Evolutionary conservation across 2,888 invertebrate species (phyloP).

Genomic region (Ditylenchus weischeri): DNA sequence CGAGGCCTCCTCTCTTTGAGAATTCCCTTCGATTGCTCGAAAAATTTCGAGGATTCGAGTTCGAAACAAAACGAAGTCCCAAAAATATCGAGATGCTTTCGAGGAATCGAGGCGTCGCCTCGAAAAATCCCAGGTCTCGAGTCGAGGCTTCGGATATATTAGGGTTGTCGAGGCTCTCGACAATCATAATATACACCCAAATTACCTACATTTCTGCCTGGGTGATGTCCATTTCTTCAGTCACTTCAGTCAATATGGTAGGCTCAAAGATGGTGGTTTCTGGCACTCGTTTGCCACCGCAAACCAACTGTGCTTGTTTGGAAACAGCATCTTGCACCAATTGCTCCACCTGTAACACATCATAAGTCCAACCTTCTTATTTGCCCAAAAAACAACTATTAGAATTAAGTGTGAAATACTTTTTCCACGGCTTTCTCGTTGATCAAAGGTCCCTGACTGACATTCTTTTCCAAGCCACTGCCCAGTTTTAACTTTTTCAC

Average conservation of each 20-base stretch:
- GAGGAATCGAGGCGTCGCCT: too few relatives aligned
- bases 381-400: background rate
- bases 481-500: conserved; percentile 75
- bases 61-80: too few relatives aligned
- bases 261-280: conserved; percentile 73
- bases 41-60: too few relatives aligned
- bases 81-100: too few relatives aligned
- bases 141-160: too few relatives aligned
- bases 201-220: conserved; percentile 72
- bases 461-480: conserved; percentile 71
- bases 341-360: conserved; percentile 65
- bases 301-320: conserved; percentile 71
- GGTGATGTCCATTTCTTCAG: conserved; percentile 76
- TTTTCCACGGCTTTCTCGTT: conserved; percentile 80
- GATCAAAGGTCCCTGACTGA: conserved; percentile 85
- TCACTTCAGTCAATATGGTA: conserved; percentile 78
- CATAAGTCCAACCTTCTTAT: background rate
- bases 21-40: too few relatives aligned
- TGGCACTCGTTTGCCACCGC: conserved; percentile 43
- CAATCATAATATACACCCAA: too few relatives aligned
- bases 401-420: conserved; percentile 60
- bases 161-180: too few relatives aligned
- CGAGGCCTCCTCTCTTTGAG: too few relatives aligned
- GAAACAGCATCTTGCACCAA: conserved; percentile 79
- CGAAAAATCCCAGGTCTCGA: too few relatives aligned